A percentile compares a stretch with the other conserved stretches of the same genome.
Conservation (phyloP, 2,113 vertebrate genomes). For the Notiomystis cincta region DNA sequence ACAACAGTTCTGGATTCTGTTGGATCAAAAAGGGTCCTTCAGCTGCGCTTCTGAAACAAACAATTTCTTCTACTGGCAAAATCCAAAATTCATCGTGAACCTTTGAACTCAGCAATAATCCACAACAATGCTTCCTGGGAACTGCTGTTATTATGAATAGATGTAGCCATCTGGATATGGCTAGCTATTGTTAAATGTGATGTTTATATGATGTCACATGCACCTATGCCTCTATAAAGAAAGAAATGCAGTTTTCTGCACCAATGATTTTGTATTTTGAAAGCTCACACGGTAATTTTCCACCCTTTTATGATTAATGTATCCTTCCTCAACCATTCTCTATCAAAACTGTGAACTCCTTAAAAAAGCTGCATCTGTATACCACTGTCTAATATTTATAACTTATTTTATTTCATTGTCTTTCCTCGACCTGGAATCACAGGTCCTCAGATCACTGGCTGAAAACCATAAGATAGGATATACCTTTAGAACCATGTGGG, state of each 20-base stretch:
- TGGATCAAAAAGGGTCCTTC: not conserved
- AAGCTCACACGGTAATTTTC: not conserved
- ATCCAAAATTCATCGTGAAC: not conserved
- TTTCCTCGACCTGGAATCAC: not conserved
- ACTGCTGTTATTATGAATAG: not conserved
- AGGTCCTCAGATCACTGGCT: not conserved
- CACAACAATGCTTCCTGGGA: not conserved
- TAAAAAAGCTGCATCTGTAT: not conserved
- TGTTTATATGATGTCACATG: not conserved
- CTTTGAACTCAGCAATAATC: slow-evolving; percentile 13
- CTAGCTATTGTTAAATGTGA: slow-evolving; percentile 15
- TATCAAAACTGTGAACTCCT: not conserved
- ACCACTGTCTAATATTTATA: not conserved
- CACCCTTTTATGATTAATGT: not conserved
- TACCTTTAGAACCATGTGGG: not conserved
- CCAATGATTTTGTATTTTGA: not conserved
- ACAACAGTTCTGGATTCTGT: not conserved
- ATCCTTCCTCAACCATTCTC: not conserved
- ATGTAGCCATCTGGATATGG: not conserved
- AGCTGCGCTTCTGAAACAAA: not conserved
- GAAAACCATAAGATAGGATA: not conserved
- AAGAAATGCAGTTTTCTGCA: not conserved
- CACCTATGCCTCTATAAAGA: not conserved
- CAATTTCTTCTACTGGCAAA: not conserved
- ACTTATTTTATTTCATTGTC: not conserved